Evolutionary conservation across 1,140 invertebrate species (phyloP), one percentile per base, ranked within the genome.

Genomic region (Hycleus cichorii): DNA sequence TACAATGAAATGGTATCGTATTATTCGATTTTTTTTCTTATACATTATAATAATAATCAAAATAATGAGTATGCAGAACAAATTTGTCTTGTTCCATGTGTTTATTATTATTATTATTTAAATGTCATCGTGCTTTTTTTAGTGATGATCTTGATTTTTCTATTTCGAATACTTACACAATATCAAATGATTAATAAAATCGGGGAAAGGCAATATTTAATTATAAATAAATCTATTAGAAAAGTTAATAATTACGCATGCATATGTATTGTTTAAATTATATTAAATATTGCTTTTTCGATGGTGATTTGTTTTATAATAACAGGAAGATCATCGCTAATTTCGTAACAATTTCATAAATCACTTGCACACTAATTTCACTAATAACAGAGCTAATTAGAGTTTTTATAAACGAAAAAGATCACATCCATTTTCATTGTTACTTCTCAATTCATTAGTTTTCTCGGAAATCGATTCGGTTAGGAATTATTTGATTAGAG

Each of bases 1-100:
- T 86, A 84, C 83, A 86, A 87, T 84, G 82, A 84, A 78, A 86
- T 85, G 84, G 84, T 87, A 87, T 85, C 76, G 84, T 87, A 85
- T 82, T 75, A 65, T 53, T 53, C 40, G 68, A 62, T 68, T 66
- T 72, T 70, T 62, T 69, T 55, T 32, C 7, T 32, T 32, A 5
- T 32, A 32, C 7, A 5, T 32, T 32, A 32, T 32, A 4, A 58
- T 25, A 9, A 12, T 25, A 47, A 9, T 25, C 11, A 39, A n/a
- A 10, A 42, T 42, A n/a, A n/a, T 42, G 47, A 57, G 48, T 57
- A 49, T 49, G 39, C 55, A 49, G 39, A 49, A 49, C 43, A 48
- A 47, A 18, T 49, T 49, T 57, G 46, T 57, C 46, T 49, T 57
- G 55, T 57, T 55, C 46, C 27, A 53, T 55, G 52, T 55, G 45